A percentile compares a stretch with the other conserved stretches of the same genome.
These are phyloP conservation scores for Hipparchia sbordonii DNA, from an alignment of 2,888 invertebrate species.

Conservation along the genomic window DNA sequence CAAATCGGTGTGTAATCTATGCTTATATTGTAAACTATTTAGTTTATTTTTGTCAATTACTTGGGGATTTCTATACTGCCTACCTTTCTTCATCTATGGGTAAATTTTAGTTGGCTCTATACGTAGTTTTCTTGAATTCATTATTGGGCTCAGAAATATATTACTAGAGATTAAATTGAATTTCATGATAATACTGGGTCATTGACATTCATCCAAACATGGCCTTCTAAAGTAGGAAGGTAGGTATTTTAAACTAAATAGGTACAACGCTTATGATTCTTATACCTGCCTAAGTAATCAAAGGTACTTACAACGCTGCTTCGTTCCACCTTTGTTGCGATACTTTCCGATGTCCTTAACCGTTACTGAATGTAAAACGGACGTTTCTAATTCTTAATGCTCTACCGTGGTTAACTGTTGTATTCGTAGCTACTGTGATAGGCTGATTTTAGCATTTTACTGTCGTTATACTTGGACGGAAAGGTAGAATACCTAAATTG, in stretches of 20 bases:
- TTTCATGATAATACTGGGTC: conserved; percentile 41
- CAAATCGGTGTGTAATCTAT: background rate
- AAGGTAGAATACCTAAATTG: background rate
- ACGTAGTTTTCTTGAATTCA: too few relatives aligned
- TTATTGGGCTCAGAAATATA: too few relatives aligned
- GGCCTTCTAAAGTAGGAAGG: conserved; percentile 23
- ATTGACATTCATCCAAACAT: conserved; percentile 45
- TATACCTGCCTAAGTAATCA: too few relatives aligned
- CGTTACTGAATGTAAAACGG: conserved; percentile 21
- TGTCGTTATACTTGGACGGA: too few relatives aligned
- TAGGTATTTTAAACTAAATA: too few relatives aligned
- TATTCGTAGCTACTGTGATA: conserved; percentile 4
- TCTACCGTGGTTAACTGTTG: background rate
- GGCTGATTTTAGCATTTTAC: background rate
- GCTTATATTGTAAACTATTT: too few relatives aligned
- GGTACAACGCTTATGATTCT: too few relatives aligned
- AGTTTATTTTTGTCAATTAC: too few relatives aligned
- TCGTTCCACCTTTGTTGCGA: conserved; percentile 34
- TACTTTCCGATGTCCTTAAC: conserved; percentile 40
- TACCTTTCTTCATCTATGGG: too few relatives aligned
- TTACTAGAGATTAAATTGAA: too few relatives aligned
- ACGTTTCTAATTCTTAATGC: conserved; percentile 24
- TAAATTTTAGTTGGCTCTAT: too few relatives aligned
- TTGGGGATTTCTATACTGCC: too few relatives aligned
- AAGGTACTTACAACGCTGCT: conserved; percentile 14